A percentile compares a stretch with the other conserved stretches of the same genome.
These are phyloP conservation scores for Sebastiscus tertius DNA, from an alignment of 2,797 vertebrate genomes.

Conservation along the genomic window DNA sequence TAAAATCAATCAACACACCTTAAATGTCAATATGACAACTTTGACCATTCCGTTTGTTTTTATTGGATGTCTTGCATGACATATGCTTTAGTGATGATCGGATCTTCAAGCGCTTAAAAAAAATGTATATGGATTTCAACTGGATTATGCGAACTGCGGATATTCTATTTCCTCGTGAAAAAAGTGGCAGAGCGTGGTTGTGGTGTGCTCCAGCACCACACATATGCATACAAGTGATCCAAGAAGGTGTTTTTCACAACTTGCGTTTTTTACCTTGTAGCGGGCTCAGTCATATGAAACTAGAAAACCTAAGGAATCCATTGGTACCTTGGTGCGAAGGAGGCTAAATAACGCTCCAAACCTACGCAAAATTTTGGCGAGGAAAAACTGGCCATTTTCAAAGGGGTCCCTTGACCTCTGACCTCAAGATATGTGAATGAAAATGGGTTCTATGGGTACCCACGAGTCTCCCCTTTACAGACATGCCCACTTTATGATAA, in stretches of 20 bases:
- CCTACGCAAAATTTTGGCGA: too few species aligned
- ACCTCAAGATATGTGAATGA: too few species aligned
- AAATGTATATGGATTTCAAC: neutral
- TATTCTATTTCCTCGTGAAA: neutral
- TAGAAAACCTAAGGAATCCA: too few species aligned
- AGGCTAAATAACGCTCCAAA: too few species aligned
- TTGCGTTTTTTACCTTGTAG: too few species aligned
- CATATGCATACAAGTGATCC: neutral
- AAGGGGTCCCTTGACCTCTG: too few species aligned
- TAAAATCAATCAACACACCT: neutral
- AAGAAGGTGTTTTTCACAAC: neutral
- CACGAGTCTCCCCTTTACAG: too few species aligned
- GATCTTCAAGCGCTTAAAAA: neutral
- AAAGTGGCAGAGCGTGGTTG: neutral
- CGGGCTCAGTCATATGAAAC: too few species aligned
- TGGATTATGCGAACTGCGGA: neutral
- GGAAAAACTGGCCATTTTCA: too few species aligned
- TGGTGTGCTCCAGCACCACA: neutral
- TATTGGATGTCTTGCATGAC: neutral
- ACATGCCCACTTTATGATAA: too few species aligned
- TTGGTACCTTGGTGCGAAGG: too few species aligned
- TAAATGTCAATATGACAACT: neutral
- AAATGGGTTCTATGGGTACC: too few species aligned
- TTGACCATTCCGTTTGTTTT: neutral
- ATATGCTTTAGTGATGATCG: neutral